Conservation (phyloP, 2,888 invertebrate genomes). For the Gandaritis pyraliata region DNA sequence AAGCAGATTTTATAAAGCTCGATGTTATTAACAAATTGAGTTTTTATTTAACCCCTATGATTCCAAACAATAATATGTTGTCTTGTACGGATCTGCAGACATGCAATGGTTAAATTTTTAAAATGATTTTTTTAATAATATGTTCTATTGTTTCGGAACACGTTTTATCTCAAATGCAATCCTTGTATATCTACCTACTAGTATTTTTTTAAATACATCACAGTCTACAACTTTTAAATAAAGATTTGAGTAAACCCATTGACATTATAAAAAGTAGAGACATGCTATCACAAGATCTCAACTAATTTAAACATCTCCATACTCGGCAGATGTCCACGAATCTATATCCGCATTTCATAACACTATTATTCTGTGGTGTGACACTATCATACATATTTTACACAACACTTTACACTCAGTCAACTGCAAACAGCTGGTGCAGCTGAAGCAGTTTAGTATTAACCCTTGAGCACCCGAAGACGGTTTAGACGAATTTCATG, state of each 20-base stretch:
- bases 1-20: neutral
- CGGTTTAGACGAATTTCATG: no score
- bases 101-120: no score
- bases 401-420: slow-evolving; percentile 10
- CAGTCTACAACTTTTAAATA: no score
- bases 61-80: no score
- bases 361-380: slow-evolving; percentile 21
- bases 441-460: slow-evolving; percentile 5
- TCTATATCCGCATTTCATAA: slow-evolving; percentile 35
- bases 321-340: slow-evolving; percentile 36
- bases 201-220: no score
- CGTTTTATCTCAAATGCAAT: no score
- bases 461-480: no score
- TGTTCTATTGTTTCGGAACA: no score
- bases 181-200: no score
- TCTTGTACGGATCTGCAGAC: no score
- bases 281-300: slow-evolving; percentile 29
- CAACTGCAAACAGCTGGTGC: slow-evolving; percentile 15
- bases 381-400: slow-evolving; percentile 31
- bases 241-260: slow-evolving; percentile 1
- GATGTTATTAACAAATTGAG: neutral
- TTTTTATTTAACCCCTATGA: no score
- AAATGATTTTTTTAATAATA: no score
- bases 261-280: slow-evolving; percentile 5
- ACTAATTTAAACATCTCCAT: slow-evolving; percentile 32